Evolutionary conservation across 2,888 invertebrate genomes (phyloP).

Genomic region (Eupithecia vulgata): DNA sequence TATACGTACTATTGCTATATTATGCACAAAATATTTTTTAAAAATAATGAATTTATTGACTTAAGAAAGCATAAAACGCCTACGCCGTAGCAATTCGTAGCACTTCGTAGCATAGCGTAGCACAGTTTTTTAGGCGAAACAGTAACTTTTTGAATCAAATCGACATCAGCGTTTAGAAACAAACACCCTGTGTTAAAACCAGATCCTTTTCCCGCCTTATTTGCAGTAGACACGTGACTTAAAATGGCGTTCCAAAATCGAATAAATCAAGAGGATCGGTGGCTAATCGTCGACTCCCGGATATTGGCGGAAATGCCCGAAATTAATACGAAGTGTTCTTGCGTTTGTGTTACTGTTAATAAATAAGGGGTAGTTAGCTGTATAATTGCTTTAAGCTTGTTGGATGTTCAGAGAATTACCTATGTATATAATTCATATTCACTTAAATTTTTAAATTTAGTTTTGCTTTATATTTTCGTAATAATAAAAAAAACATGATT

Average conservation of each 20-base stretch:
- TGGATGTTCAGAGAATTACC: constrained; percentile 1
- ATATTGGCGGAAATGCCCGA: constrained; percentile 43
- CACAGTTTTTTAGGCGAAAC: neutral
- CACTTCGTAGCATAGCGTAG: constrained; percentile 17
- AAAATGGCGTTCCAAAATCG: constrained; percentile 76
- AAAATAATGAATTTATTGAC: no score
- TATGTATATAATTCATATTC: neutral
- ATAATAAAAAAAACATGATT: no score
- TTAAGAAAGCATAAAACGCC: constrained; percentile 15
- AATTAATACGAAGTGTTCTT: constrained; percentile 20
- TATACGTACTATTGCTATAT: no score
- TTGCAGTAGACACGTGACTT: constrained; percentile 71
- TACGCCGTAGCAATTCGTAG: constrained; percentile 30
- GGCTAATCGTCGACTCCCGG: constrained; percentile 67
- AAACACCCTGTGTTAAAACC: constrained; percentile 54
- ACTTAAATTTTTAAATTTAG: no score
- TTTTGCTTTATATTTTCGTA: neutral
- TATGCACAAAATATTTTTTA: neutral
- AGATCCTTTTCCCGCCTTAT: constrained; percentile 58
- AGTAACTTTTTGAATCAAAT: neutral
- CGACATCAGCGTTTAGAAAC: constrained; percentile 15
- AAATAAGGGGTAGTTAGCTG: constrained; percentile 38
- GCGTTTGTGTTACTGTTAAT: constrained; percentile 39
- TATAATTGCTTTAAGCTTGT: neutral
- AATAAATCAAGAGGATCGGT: constrained; percentile 78